Evolutionary conservation across 2,113 vertebrate genomes (phyloP), one percentile per base, ranked within the genome.

Genomic region (Thamnaconus septentrionalis): DNA sequence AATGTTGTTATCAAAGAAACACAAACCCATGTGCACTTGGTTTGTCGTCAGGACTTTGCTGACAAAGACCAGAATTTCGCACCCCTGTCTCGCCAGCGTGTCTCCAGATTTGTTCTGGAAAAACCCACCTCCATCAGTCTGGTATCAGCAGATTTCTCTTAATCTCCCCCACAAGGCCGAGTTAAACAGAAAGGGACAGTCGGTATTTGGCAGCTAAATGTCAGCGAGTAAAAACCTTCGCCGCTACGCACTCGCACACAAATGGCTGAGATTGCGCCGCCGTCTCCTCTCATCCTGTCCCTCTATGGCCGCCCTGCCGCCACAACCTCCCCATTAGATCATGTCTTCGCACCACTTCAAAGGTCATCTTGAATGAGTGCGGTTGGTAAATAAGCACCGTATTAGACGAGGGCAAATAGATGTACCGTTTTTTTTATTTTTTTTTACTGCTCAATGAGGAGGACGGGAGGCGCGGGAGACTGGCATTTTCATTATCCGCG

Each of bases 351-450:
- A 60, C 54, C 47, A 53, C 64, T 58, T 48, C 58, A 87, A 87
- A 89, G 85, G 87, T 87, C 85, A 82, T 0, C 3, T 59, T 74
- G 76, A 79, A 79, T 75, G 64, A 82, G 63, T 63, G 67, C 6
- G 8, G n/a, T 62, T 48, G 59, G 66, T 83, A 80, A 89, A 83
- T 78, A 80, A 81, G 64, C 4, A n/a, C 46, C 0, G 50, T 42
- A 75, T 75, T 66, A 69, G 63, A 54, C 6, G 67, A n/a, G 60
- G 64, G 67, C 59, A 51, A 64, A 72, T 69, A 66, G 66, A 78
- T 6, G 41, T 48, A n/a, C 47, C 10, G 6, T 18, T 55, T 71
- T 56, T 46, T 47, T 31, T 42, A 6, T 31, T 31, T 31, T 31
- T 71, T 74, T 81, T 81, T 66, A 59, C 57, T 48, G 59, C 41